Base-by-base conservation (phyloP, 2,797 vertebrate genomes). In the Orestias chungarensis region DNA sequence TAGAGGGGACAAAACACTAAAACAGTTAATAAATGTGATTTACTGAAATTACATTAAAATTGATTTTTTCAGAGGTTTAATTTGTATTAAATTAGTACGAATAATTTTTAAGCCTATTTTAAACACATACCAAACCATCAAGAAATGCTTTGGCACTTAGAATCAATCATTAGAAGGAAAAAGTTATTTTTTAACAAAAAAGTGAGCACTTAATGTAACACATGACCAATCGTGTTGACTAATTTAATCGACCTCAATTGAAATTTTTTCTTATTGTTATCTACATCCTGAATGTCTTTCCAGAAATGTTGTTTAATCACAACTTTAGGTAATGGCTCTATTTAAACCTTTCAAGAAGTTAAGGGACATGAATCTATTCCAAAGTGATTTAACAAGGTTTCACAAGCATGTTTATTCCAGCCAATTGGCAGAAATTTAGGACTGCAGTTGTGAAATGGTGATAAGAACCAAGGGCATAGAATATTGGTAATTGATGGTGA, bases 1-100 rank as follows among this genome's bases (percentile, higher is more conserved):
- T 86, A 87, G 73, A 75, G 80, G 84, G 88, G 88, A 38, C 38
- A 38, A 88, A 79, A 81, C 75, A 82, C 77, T 85, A 73, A 79
- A 35, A 64, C 50, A 82, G 64, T 42, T 5, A 78, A 47, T 77
- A 74, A 68, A 6, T 23, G 47, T 40, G 15, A 46, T 18, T 46
- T 10, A 46, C 44, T 46, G 44, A 17, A 49, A 82, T 76, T 6
- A 55, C 65, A 73, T 52, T 23, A 61, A 62, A 80, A 73, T 75
- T 20, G 8, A 14, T 67, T 84, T 73, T 66, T 43, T 74, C 31
- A 71, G 57, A 81, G 50, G 70, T 68, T 76, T 52, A 31, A 79
- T 46, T 74, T 64, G 0, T 9, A 40, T 61, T 27, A 54, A 54
- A 54, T 54, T 15, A 15, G 50, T 14, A 54, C 6, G 25, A 54